These are phyloP conservation scores for Grus americana DNA, from an alignment of 2,113 vertebrate species.

Conservation along the genomic window DNA sequence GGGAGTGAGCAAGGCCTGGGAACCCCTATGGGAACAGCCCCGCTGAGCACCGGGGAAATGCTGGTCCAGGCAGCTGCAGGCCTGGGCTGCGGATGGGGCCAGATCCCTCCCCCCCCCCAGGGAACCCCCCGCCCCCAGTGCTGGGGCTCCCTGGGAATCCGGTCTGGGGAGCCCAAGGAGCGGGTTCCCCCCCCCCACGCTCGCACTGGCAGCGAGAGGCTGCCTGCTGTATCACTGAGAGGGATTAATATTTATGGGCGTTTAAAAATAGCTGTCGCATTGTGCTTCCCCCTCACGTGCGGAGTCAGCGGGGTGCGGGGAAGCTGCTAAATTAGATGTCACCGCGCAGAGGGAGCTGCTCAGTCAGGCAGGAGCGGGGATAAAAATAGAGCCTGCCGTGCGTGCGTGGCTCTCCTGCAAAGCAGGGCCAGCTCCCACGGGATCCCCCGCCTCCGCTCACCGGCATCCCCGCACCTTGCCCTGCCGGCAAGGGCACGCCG, in stretches of 20 bases:
- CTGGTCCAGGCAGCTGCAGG: not conserved
- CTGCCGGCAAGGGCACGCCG: not conserved
- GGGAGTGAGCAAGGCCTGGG: not conserved
- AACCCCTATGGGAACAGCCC: not conserved
- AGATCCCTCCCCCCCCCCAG: not conserved
- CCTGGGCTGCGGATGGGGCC: not conserved
- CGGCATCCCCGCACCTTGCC: not conserved
- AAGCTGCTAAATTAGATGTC: conserved; percentile 70
- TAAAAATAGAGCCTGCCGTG: conserved; percentile 64
- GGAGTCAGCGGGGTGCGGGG: conserved; percentile 65
- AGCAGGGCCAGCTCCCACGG: conserved; percentile 14
- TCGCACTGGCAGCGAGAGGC: not conserved
- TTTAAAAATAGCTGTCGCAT: conserved; percentile 68
- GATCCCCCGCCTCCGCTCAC: conserved; percentile 13
- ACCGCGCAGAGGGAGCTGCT: conserved; percentile 55
- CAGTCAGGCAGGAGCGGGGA: conserved; percentile 33
- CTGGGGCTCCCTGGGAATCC: not conserved
- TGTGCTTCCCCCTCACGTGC: conserved; percentile 71
- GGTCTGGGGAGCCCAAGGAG: not conserved
- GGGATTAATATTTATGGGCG: conserved; percentile 65
- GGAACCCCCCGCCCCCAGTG: not conserved
- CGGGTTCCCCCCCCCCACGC: not conserved
- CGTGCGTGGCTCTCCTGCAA: conserved; percentile 9
- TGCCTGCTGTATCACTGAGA: conserved; percentile 43
- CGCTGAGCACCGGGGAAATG: accelerated